These are phyloP conservation scores for Tetramorium bicarinatum DNA, from an alignment of 2,888 invertebrate species.

Conservation along the genomic window DNA sequence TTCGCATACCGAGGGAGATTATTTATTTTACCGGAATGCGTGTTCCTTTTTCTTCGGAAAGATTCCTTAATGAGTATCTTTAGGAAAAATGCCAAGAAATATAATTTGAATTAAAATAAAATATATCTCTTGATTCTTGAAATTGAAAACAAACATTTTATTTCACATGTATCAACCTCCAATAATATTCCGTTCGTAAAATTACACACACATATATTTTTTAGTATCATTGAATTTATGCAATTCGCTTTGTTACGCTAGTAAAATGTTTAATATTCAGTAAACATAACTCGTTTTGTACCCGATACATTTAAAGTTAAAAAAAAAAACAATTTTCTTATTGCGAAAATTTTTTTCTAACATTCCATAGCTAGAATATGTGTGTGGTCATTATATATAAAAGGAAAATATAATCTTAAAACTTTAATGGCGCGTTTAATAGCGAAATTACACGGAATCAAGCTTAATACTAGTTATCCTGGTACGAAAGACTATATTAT, in stretches of 20 bases:
- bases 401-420: conserved; percentile 3
- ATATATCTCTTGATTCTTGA: not conserved
- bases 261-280: not conserved
- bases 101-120: conserved; percentile 5
- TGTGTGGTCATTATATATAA: not conserved
- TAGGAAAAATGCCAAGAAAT: not conserved
- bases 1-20: not conserved
- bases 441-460: conserved; percentile 26
- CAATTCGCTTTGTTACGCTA: not conserved
- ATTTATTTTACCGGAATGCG: not conserved
- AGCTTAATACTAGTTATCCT: conserved; percentile 15
- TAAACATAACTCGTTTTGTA: not conserved
- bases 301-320: not conserved
- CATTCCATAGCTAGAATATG: not conserved
- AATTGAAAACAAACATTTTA: conserved; percentile 11
- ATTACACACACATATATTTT: not conserved
- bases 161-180: not conserved
- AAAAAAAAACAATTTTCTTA: not conserved
- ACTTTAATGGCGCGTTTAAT: conserved; percentile 29
- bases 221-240: not conserved
- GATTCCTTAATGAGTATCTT: not conserved
- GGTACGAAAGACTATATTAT: conserved; percentile 20
- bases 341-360: not conserved
- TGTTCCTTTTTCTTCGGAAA: not conserved
- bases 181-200: not conserved